These are phyloP conservation scores for Papilio gigon DNA, from an alignment of 2,888 invertebrate species.

Conservation along the genomic window DNA sequence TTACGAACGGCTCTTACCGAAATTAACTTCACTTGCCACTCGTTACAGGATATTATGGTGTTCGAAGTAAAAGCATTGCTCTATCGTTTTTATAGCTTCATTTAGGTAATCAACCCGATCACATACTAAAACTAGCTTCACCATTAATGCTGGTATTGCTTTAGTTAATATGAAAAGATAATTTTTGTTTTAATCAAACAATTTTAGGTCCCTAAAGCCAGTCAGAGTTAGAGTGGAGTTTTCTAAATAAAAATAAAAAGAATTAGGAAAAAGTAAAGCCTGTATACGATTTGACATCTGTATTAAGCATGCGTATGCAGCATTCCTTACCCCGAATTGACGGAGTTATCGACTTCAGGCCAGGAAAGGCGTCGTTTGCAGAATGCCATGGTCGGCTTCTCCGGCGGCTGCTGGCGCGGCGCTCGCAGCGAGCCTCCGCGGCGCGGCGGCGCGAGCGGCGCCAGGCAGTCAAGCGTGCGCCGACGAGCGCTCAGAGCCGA, in stretches of 20 bases:
- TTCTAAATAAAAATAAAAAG: too few species aligned
- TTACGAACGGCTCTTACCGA: constrained; percentile 57
- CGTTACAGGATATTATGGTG: constrained; percentile 43
- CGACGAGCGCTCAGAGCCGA: constrained; percentile 79
- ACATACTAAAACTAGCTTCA: constrained; percentile 24
- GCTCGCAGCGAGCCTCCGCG: constrained; percentile 84
- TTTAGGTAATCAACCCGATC: constrained; percentile 13
- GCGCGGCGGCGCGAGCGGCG: constrained; percentile 75
- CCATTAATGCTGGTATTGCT: too few species aligned
- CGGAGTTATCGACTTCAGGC: constrained; percentile 93
- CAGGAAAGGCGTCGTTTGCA: constrained; percentile 90
- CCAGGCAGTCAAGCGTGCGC: constrained; percentile 85
- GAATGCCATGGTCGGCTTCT: constrained; percentile 87
- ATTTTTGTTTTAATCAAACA: too few species aligned
- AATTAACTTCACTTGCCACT: constrained; percentile 53
- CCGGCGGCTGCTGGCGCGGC: constrained; percentile 82
- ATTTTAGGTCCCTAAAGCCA: too few species aligned
- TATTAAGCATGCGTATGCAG: too few species aligned
- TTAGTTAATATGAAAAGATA: too few species aligned
- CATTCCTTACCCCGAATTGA: constrained; percentile 88
- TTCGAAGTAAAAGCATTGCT: constrained; percentile 32
- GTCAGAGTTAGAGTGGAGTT: too few species aligned
- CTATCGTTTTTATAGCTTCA: constrained; percentile 9
- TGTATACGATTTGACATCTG: too few species aligned
- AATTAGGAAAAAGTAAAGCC: too few species aligned